These are phyloP conservation scores for Zelostemma sp. DNA, from an alignment of 1,140 invertebrate genomes.

Conservation along the genomic window DNA sequence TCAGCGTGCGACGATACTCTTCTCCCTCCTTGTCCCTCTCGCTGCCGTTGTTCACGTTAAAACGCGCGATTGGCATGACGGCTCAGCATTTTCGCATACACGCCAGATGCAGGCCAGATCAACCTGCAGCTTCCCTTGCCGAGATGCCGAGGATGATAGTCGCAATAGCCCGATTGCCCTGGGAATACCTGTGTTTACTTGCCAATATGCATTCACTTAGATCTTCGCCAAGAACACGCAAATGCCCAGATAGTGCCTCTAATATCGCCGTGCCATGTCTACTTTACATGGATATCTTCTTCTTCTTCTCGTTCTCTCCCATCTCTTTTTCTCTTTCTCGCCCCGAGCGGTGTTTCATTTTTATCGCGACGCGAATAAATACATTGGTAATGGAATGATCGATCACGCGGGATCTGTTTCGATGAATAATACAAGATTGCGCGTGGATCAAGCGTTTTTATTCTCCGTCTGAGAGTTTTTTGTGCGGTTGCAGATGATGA, in stretches of 20 bases:
- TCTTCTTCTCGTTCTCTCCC: conserved; percentile 10
- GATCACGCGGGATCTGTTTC: no score
- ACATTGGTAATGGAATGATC: no score
- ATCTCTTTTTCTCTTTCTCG: neutral
- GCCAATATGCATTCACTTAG: conserved; percentile 46
- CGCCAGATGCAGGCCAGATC: conserved; percentile 12
- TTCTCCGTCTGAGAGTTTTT: no score
- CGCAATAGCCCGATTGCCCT: conserved; percentile 19
- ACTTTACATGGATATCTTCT: conserved; percentile 41
- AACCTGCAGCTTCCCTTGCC: conserved; percentile 5
- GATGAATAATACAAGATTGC: no score
- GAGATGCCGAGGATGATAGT: conserved; percentile 19
- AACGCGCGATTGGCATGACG: conserved; percentile 14
- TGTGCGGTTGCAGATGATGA: no score
- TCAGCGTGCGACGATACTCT: conserved; percentile 15
- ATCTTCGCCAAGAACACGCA: conserved; percentile 27
- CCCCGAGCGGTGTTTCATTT: conserved; percentile 33
- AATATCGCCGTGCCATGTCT: conserved; percentile 35
- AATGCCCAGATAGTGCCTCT: conserved; percentile 42
- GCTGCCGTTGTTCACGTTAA: conserved; percentile 21
- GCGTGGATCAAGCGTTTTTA: no score
- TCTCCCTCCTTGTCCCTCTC: conserved; percentile 1
- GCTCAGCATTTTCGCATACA: conserved; percentile 20
- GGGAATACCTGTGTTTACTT: conserved; percentile 44
- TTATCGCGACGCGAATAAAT: conserved; percentile 8